phyloP scores from a whole-genome alignment of 2,797 vertebrate genomes.

The Sebastes minor region DNA sequence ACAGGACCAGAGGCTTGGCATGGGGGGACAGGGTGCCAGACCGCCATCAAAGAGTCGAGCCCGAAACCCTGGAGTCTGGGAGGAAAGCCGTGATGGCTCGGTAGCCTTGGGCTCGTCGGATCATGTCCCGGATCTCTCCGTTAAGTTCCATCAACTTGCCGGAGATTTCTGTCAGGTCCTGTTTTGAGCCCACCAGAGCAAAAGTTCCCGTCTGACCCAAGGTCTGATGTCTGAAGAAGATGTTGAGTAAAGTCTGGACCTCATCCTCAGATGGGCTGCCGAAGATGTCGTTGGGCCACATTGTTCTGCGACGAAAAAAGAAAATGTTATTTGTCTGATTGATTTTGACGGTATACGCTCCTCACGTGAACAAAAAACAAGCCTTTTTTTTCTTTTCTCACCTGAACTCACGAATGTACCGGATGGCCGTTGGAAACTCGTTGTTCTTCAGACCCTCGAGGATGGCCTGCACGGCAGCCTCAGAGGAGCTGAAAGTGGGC shows the following conservation, averaged over 20 bases:
- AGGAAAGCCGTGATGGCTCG: slow-evolving; percentile 91
- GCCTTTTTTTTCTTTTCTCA: slow-evolving; percentile 70
- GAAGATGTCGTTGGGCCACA: slow-evolving; percentile 97
- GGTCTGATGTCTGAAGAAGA: slow-evolving; percentile 97
- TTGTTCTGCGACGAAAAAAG: slow-evolving; percentile 78
- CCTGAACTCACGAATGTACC: slow-evolving; percentile 95
- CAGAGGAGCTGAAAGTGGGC: slow-evolving; percentile 86
- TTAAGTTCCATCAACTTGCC: slow-evolving; percentile 94
- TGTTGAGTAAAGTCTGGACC: slow-evolving; percentile 95
- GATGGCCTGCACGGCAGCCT: slow-evolving; percentile 94
- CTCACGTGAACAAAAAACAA: background rate
- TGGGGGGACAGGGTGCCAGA: slow-evolving; percentile 34
- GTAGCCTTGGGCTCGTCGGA: slow-evolving; percentile 90
- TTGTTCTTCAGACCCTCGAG: slow-evolving; percentile 91
- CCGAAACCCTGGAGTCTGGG: slow-evolving; percentile 90
- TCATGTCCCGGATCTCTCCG: slow-evolving; percentile 94
- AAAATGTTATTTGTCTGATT: background rate
- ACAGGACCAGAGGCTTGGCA: slow-evolving; percentile 48
- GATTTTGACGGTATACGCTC: background rate
- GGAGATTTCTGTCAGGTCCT: slow-evolving; percentile 94
- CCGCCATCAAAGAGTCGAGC: slow-evolving; percentile 92
- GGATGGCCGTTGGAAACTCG: slow-evolving; percentile 86
- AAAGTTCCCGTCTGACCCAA: slow-evolving; percentile 96
- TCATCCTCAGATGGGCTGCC: slow-evolving; percentile 93
- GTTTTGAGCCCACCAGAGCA: slow-evolving; percentile 96